A percentile compares a stretch with the other conserved stretches of the same genome.
Conservation (phyloP, 2,797 vertebrate species). For the Psittacula derbiana region DNA sequence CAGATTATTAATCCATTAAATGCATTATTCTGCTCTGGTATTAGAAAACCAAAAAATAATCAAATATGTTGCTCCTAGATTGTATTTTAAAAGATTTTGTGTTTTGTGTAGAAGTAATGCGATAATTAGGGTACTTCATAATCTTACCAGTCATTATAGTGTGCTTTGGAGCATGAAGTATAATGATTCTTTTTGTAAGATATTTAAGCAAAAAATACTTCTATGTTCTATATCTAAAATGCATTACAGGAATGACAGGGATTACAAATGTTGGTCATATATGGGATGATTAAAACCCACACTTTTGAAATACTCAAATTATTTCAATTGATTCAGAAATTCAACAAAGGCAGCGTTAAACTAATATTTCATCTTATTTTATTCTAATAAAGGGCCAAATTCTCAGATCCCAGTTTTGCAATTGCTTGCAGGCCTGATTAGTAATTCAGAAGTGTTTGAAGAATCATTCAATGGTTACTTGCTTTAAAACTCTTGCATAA, state of each 20-base stretch:
- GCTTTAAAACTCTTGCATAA: background rate
- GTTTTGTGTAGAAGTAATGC: background rate
- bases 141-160: background rate
- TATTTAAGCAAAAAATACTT: constrained; percentile 2
- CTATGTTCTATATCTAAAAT: background rate
- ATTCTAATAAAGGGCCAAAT: background rate
- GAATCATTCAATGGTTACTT: background rate
- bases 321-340: background rate
- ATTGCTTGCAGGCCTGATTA: background rate
- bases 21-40: background rate
- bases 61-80: background rate
- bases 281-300: background rate
- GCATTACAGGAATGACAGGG: background rate
- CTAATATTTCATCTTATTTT: background rate
- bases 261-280: background rate
- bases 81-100: background rate
- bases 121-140: background rate
- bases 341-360: background rate
- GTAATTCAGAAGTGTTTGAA: background rate
- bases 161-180: background rate
- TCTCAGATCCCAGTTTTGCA: background rate
- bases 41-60: background rate
- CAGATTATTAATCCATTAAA: background rate
- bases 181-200: background rate
- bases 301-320: background rate